These are phyloP conservation scores for Styela plicata DNA, from an alignment of 23 tunicate genomes.

Conservation along the genomic window DNA sequence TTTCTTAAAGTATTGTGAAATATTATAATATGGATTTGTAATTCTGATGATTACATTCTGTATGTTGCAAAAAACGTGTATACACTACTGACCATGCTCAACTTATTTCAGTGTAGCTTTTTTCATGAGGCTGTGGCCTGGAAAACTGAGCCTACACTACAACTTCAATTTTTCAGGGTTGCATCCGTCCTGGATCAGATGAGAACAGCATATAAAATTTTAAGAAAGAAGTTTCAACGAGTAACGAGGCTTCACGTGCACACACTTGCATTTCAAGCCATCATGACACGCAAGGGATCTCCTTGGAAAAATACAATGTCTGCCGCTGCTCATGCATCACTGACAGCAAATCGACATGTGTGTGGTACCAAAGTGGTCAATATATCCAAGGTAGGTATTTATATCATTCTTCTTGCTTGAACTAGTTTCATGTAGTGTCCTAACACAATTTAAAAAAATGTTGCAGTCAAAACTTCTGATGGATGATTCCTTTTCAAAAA, in stretches of 20 bases:
- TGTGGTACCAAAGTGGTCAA: constrained; percentile 77
- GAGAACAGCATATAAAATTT: constrained; percentile 48
- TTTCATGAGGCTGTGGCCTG: too few relatives aligned
- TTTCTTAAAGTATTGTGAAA: not conserved
- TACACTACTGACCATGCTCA: too few relatives aligned
- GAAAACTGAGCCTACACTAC: too few relatives aligned
- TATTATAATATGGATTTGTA: too few relatives aligned
- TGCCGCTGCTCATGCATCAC: constrained; percentile 88
- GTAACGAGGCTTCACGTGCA: constrained; percentile 87
- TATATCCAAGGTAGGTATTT: constrained; percentile 29
- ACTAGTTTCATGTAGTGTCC: not conserved
- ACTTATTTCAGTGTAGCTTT: too few relatives aligned
- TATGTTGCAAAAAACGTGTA: too few relatives aligned
- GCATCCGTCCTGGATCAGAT: constrained; percentile 91
- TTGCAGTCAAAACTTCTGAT: constrained; percentile 55
- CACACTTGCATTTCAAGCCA: constrained; percentile 97
- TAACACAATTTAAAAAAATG: not conserved
- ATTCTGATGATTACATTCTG: too few relatives aligned
- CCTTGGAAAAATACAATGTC: constrained; percentile 91
- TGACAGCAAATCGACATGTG: constrained; percentile 89
- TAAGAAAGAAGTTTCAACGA: constrained; percentile 26
- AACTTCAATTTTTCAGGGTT: too few relatives aligned
- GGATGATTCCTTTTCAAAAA: constrained; percentile 69
- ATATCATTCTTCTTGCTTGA: not conserved
- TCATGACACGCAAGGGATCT: constrained; percentile 55